Base-by-base conservation (phyloP, 2,113 vertebrate genomes). In the Seriola rivoliana region DNA sequence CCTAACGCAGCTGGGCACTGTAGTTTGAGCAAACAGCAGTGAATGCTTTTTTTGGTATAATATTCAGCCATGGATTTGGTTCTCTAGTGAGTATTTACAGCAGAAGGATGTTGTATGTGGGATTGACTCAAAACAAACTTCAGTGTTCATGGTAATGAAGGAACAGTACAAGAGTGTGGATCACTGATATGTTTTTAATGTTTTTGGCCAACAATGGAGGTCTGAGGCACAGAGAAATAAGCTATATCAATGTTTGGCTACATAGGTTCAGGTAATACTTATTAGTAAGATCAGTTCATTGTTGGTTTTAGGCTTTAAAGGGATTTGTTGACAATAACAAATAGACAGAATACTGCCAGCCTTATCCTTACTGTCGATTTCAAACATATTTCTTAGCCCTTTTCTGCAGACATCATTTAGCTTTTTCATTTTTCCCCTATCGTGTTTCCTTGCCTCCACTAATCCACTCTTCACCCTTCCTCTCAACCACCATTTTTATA, bases 361-460 rank as follows among this genome's bases (percentile, higher is more conserved):
- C 25, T 54, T 71, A 42, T 59, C 46, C 9, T 65, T 63, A 60
- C 13, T 34, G n/a, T 70, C 25, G 9, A 2, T 83, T 71, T 82
- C 16, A 58, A 16, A 60, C 10, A 38, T 2, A 32, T 57, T 62
- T 59, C 3, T 44, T 0, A 46, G 25, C 16, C 23, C 19, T 79
- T 71, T 72, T 44, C 25, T 38, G 6, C 17, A 60, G 32, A 71
- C 23, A 38, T 77, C 4, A n/a, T 34, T 75, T 78, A 32, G 3
- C 29, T 19, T 40, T 44, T 38, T 19, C 55, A 5, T 11, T 13
- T 64, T 23, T 32, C 42, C 14, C 8, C 11, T 10, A 7, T 70
- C 32, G 8, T 25, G 62, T 48, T 77, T 59, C 57, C 17, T 38
- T 70, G 7, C 23, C 7, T 36, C 34, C 14, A 42, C 14, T 42